Evolutionary conservation across 2,113 vertebrate genomes (phyloP).

Genomic region (Sinocyclocheilus grahami): DNA sequence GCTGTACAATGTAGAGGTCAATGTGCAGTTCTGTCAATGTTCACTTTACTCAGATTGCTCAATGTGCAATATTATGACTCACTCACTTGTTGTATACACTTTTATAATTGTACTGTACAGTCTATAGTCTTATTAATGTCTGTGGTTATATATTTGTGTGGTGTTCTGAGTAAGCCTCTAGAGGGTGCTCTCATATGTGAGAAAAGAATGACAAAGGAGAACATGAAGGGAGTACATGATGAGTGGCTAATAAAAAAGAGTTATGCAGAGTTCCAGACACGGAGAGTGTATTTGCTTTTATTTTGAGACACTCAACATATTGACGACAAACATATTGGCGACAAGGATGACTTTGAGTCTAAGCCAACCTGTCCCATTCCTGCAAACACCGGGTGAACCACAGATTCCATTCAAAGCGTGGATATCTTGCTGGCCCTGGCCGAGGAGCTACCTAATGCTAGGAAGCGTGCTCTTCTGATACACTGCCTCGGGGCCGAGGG

Average conservation of each 20-base stretch:
- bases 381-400: not conserved
- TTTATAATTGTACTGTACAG: no score
- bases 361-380: not conserved
- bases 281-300: not conserved
- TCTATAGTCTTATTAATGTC: no score
- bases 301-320: not conserved
- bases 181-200: no score
- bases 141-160: no score
- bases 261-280: not conserved
- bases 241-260: not conserved
- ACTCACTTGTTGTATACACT: no score
- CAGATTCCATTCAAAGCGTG: not conserved
- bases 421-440: constrained; percentile 2
- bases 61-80: no score
- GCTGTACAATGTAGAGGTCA: no score
- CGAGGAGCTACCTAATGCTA: constrained; percentile 21
- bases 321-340: not conserved
- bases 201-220: not conserved
- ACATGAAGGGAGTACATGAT: no score
- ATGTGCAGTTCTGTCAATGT: no score
- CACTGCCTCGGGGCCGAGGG: no score
- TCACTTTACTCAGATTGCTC: no score
- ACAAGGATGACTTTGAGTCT: not conserved
- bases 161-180: no score
- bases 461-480: not conserved